Percentiles rank a stretch among this genome's conserved stretches.
These are phyloP conservation scores for Liparis tanakae DNA, from an alignment of 2,797 vertebrate species.

Conservation along the genomic window DNA sequence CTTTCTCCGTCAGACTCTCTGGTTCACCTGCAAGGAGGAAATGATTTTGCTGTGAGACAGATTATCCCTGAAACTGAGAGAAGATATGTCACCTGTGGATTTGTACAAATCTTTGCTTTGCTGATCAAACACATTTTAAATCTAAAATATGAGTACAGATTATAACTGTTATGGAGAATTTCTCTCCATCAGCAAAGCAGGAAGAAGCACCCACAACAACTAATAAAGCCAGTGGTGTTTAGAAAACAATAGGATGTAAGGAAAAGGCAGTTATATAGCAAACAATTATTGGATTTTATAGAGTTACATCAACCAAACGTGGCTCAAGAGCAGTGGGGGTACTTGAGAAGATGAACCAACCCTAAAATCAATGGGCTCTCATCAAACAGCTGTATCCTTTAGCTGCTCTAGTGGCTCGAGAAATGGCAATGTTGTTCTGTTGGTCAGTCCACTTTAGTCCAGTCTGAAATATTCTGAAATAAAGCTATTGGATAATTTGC, in stretches of 20 bases:
- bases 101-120: conserved; percentile 43
- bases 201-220: neutral
- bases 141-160: conserved; percentile 30
- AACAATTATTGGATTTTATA: no score
- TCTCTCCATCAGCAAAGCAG: conserved; percentile 13
- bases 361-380: neutral
- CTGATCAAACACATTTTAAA: conserved; percentile 51
- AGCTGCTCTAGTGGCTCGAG: neutral
- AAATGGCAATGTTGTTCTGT: neutral
- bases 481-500: neutral
- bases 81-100: conserved; percentile 44
- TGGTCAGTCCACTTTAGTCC: neutral
- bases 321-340: neutral
- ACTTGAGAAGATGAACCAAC: neutral
- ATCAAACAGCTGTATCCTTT: neutral
- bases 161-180: conserved; percentile 25
- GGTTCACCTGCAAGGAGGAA: conserved; percentile 32
- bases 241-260: neutral
- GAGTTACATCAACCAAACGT: no score
- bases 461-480: neutral
- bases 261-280: neutral
- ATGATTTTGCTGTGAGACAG: conserved; percentile 24
- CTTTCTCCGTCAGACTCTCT: conserved; percentile 19
- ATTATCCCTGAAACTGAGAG: conserved; percentile 39
- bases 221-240: conserved; percentile 10